Evolutionary conservation across 2,113 vertebrate genomes (phyloP), one percentile per base, ranked within the genome.

Genomic region (Camelus bactrianus): DNA sequence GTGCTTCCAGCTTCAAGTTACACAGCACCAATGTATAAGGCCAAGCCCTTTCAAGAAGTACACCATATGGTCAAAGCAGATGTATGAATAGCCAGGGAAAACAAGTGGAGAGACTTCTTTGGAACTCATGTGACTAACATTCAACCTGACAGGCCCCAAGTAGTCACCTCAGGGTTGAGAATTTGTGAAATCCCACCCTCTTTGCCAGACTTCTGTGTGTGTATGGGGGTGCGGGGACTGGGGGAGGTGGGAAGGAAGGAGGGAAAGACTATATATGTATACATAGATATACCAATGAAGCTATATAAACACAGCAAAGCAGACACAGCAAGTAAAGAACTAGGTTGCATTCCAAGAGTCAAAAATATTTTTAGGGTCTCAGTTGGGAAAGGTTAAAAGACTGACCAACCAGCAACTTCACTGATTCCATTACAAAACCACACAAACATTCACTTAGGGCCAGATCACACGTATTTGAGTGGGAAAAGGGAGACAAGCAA

Each of bases 231-330:
- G 48, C 20, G 28, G 17, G 20, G 38, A 5, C 38, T 42, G 17
- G 16, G 3, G 32, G 54, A 20, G 82, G 32, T 32, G 24, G 2
- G 7, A 30, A 7, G 28, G 0, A 17, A 8, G 8, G 30, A 5
- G 6, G 20, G 56, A 8, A 26, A 48, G 30, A 12, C 32, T 87
- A 46, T 89, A 62, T 42, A 72, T n/a, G 28, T 70, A 64, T 35
- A 75, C 0, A 42, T 24, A 82, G 67, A 88, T 56, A 95, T 8
- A 89, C 70, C 85, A 96, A 48, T 46, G 26, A 96, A 88, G 89
- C 95, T 94, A 87, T 89, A 75, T 22, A 96, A 95, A 97, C 96
- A 17, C 1, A 97, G 97, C 95, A 88, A 98, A 98, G 97, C 98
- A 96, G 97, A 98, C 95, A 97, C 82, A 97, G 89, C 35, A 67